phyloP scores from a whole-genome alignment of 1,140 invertebrate genomes.

The Aethina tumida region DNA sequence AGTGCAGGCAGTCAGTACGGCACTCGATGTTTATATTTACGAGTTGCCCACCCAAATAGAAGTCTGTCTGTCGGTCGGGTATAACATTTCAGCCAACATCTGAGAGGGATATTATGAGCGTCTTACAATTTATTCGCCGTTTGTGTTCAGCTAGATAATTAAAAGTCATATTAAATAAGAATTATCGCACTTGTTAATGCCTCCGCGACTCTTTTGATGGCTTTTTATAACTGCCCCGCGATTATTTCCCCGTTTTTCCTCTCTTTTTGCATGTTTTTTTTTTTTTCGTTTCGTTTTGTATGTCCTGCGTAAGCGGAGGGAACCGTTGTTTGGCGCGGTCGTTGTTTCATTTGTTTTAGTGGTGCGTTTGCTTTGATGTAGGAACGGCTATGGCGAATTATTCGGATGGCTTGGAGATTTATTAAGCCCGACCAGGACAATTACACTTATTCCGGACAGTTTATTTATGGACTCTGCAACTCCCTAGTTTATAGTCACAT shows the following conservation, averaged over 20 bases:
- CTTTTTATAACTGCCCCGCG: no score
- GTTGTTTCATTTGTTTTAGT: no score
- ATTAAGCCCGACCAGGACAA: no score
- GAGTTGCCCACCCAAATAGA: slow-evolving; percentile 18
- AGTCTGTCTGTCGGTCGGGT: slow-evolving; percentile 11
- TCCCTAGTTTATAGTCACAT: no score
- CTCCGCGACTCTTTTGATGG: slow-evolving; percentile 10
- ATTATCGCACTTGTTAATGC: slow-evolving; percentile 27
- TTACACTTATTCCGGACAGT: no score
- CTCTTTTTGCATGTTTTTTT: slow-evolving; percentile 4
- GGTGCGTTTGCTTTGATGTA: no score
- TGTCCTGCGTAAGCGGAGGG: no score
- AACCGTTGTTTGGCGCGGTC: no score
- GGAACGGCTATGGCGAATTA: no score
- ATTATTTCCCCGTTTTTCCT: slow-evolving; percentile 8
- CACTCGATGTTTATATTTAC: slow-evolving; percentile 14
- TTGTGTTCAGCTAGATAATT: slow-evolving; percentile 24
- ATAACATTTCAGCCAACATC: slow-evolving; percentile 16
- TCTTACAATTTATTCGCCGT: slow-evolving; percentile 23
- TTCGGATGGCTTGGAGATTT: no score
- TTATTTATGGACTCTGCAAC: no score
- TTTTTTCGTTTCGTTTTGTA: no score
- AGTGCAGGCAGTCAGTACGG: slow-evolving; percentile 1
- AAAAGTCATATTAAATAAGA: slow-evolving; percentile 30
- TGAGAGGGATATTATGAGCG: slow-evolving; percentile 15